Conservation (phyloP, 2,888 invertebrate genomes). For the Drosophila gaucha region DNA sequence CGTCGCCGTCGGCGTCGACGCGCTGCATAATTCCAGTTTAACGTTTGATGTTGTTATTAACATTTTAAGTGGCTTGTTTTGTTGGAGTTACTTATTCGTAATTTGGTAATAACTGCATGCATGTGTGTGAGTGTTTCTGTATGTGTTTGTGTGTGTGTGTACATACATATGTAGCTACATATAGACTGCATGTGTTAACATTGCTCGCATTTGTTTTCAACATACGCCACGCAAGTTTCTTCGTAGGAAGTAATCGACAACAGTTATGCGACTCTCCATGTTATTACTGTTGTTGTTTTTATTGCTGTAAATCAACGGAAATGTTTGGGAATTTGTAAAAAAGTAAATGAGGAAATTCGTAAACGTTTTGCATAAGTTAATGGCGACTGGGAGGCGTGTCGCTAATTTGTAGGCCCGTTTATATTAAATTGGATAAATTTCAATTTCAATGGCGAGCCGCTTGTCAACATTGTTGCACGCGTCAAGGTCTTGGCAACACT, state of each 20-base stretch:
- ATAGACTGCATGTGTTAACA: slow-evolving; percentile 48
- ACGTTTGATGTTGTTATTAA: slow-evolving; percentile 67
- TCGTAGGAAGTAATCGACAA: slow-evolving; percentile 66
- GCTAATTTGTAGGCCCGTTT: slow-evolving; percentile 17
- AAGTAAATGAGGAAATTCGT: slow-evolving; percentile 66
- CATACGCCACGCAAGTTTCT: slow-evolving; percentile 60
- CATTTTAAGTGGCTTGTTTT: slow-evolving; percentile 63
- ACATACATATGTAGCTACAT: slow-evolving; percentile 3
- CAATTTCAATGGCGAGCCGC: background rate
- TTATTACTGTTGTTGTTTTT: slow-evolving; percentile 22
- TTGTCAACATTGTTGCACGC: slow-evolving; percentile 18
- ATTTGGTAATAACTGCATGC: slow-evolving; percentile 67
- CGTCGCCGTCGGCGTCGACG: background rate
- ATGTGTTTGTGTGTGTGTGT: background rate
- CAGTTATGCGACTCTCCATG: slow-evolving; percentile 17
- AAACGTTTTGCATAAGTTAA: slow-evolving; percentile 63
- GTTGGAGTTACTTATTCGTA: slow-evolving; percentile 53
- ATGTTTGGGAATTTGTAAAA: slow-evolving; percentile 45
- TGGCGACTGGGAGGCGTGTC: slow-evolving; percentile 30
- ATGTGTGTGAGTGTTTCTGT: too few species aligned
- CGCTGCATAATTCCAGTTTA: slow-evolving; percentile 70
- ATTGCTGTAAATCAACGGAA: slow-evolving; percentile 63
- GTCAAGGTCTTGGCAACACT: slow-evolving; percentile 21
- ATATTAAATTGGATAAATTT: background rate
- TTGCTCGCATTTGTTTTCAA: slow-evolving; percentile 71